A percentile compares a stretch with the other conserved stretches of the same genome.
Conservation (phyloP, 2,797 vertebrate genomes). For the Helicolenus hilgendorfi region DNA sequence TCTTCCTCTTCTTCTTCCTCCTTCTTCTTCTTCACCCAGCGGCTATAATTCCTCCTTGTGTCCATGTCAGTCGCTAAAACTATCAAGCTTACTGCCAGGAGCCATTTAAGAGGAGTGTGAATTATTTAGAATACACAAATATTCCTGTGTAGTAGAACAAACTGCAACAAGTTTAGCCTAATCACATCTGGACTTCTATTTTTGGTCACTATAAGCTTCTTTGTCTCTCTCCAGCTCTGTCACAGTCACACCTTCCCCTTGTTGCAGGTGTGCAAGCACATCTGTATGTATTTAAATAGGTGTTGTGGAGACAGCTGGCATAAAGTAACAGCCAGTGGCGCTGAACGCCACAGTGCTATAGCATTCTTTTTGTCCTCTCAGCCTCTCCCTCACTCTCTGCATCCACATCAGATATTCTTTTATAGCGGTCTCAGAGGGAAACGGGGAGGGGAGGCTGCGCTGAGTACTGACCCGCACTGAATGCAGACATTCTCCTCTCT, state of each 20-base stretch:
- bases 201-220: not conserved
- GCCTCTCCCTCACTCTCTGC: constrained; percentile 65
- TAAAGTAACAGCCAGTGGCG: constrained; percentile 72
- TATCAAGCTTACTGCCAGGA: constrained; percentile 3
- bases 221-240: not conserved
- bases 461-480: constrained; percentile 74
- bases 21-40: too few species aligned
- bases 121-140: constrained; percentile 36
- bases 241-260: not conserved
- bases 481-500: constrained; percentile 59
- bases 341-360: constrained; percentile 76
- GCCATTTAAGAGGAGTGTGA: constrained; percentile 24
- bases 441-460: constrained; percentile 58
- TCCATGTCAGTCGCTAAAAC: not conserved
- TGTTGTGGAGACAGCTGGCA: constrained; percentile 49
- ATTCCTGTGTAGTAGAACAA: not conserved
- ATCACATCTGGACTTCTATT: constrained; percentile 1
- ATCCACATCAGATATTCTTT: constrained; percentile 87
- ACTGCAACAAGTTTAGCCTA: constrained; percentile 5
- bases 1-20: too few species aligned
- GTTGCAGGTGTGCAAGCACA: constrained; percentile 14
- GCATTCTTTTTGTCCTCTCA: constrained; percentile 86
- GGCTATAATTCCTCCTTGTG: not conserved
- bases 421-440: constrained; percentile 77
- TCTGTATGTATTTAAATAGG: constrained; percentile 60